These are phyloP conservation scores for Oscheius onirici DNA, from an alignment of 2,888 invertebrate species.

Conservation along the genomic window DNA sequence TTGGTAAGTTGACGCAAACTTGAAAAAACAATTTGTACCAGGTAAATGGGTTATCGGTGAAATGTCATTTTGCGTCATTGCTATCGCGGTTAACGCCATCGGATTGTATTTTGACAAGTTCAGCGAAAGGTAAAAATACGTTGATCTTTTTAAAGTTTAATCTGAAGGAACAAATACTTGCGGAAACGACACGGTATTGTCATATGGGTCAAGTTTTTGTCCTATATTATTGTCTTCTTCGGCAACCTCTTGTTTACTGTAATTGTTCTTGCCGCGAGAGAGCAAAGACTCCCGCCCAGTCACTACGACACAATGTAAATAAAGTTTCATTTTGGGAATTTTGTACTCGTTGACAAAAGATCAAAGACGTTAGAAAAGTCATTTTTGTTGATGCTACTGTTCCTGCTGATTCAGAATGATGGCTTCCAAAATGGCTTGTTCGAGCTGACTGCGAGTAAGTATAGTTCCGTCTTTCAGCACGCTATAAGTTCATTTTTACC, in stretches of 20 bases:
- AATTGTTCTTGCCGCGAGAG: neutral
- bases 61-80: slow-evolving; percentile 22
- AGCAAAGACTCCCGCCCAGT: neutral
- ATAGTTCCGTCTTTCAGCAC: no score
- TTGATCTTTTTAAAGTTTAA: neutral
- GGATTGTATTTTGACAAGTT: slow-evolving; percentile 2
- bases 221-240: slow-evolving; percentile 2
- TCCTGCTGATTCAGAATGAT: no score
- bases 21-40: neutral
- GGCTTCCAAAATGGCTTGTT: no score
- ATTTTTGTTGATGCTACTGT: no score
- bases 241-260: slow-evolving; percentile 5
- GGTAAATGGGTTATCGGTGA: slow-evolving; percentile 27
- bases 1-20: slow-evolving; percentile 2
- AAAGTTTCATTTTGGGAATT: neutral
- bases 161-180: neutral
- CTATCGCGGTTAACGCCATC: slow-evolving; percentile 11
- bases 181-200: neutral
- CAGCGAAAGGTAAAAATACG: neutral
- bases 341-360: no score
- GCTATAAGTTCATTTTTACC: no score
- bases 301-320: slow-evolving; percentile 21
- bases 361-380: no score
- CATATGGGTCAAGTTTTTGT: neutral
- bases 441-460: no score